Percentiles rank a stretch among this genome's conserved stretches.
Conservation (phyloP, 2,888 invertebrate genomes). For the Drosophila paucipuncta region DNA sequence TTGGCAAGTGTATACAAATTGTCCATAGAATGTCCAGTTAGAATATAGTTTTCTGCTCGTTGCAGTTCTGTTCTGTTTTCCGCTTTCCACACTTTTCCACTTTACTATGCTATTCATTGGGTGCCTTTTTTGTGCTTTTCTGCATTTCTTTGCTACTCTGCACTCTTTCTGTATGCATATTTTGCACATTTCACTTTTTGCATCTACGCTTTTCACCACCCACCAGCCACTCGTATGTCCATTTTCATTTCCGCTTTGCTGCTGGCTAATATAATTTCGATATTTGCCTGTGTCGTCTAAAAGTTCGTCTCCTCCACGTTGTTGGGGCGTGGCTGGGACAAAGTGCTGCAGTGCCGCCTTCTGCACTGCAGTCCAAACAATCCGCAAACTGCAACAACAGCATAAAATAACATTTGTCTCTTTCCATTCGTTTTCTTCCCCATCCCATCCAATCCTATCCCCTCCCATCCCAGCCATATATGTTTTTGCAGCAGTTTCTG, state of each 20-base stretch:
- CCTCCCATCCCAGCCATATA: background rate
- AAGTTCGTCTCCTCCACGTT: constrained; percentile 63
- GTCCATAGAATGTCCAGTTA: background rate
- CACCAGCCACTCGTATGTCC: constrained; percentile 29
- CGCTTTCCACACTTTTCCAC: constrained; percentile 3
- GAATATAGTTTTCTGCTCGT: constrained; percentile 15
- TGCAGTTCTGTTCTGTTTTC: constrained; percentile 12
- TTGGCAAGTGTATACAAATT: constrained; percentile 6
- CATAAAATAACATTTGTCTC: constrained; percentile 43
- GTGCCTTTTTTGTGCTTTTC: background rate
- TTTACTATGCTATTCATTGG: background rate
- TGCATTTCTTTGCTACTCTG: background rate
- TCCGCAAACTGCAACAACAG: constrained; percentile 72
- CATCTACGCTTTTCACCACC: background rate
- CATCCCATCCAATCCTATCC: background rate
- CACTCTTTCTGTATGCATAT: constrained; percentile 37
- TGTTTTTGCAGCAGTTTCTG: constrained; percentile 38
- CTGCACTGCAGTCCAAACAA: constrained; percentile 44
- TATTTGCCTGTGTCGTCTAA: constrained; percentile 53
- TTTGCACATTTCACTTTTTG: constrained; percentile 33
- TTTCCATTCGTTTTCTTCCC: constrained; percentile 7
- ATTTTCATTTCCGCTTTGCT: constrained; percentile 64
- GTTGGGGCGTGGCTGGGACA: constrained; percentile 62
- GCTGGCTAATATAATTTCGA: constrained; percentile 74
- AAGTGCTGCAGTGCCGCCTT: constrained; percentile 65